Conservation (phyloP, 2,113 vertebrate genomes). For the Tichodroma muraria region DNA sequence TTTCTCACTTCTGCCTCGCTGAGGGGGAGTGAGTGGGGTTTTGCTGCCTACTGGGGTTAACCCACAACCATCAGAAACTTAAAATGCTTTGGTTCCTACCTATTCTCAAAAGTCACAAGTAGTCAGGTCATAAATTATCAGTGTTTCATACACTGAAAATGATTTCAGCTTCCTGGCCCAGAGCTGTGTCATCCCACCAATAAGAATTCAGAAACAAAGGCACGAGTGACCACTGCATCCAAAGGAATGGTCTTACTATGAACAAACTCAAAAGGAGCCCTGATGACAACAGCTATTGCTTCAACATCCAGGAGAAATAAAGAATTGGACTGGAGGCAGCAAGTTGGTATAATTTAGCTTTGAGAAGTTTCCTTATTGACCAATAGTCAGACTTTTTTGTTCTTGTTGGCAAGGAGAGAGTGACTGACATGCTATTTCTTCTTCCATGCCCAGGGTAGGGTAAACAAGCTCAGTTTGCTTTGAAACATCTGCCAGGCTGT, state of each 20-base stretch:
- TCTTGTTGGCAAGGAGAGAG: background rate
- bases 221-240: background rate
- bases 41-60: background rate
- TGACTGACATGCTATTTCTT: background rate
- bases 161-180: background rate
- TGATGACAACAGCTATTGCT: background rate
- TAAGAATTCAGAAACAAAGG: background rate
- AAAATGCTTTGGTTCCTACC: background rate
- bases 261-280: background rate
- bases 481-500: background rate
- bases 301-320: background rate
- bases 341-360: background rate
- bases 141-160: background rate
- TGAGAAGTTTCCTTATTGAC: background rate
- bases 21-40: background rate
- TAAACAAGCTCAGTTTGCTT: background rate
- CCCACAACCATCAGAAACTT: background rate
- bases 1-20: background rate
- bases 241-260: background rate
- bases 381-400: background rate
- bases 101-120: background rate
- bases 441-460: background rate
- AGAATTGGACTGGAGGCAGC: background rate
- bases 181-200: background rate
- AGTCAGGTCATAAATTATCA: background rate